Evolutionary conservation across 2,113 vertebrate species (phyloP).

Genomic region (Sminthopsis crassicaudata): DNA sequence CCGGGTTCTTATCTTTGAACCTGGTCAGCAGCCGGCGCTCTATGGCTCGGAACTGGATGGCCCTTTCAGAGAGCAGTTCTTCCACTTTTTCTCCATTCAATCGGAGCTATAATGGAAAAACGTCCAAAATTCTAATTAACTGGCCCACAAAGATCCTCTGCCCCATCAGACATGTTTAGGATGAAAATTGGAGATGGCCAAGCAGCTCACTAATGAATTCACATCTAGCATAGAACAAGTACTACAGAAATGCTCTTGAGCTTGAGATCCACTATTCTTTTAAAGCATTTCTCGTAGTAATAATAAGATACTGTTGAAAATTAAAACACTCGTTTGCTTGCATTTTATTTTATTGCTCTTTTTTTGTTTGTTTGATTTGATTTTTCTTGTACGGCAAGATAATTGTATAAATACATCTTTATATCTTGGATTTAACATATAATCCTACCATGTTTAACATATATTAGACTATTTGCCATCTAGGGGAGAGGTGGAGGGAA

Average conservation of each 20-base stretch:
- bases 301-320: neutral
- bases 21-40: constrained; percentile 94
- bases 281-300: neutral
- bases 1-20: constrained; percentile 98
- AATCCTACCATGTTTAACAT: too few relatives aligned
- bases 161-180: constrained; percentile 32
- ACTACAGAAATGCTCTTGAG: neutral
- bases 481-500: too few relatives aligned
- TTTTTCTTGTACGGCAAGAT: too few relatives aligned
- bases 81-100: constrained; percentile 91
- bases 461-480: too few relatives aligned
- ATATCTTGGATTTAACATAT: too few relatives aligned
- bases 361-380: too few relatives aligned
- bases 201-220: neutral
- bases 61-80: constrained; percentile 94
- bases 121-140: constrained; percentile 67
- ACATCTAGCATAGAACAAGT: neutral
- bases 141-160: neutral
- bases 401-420: too few relatives aligned
- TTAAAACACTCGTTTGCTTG: neutral
- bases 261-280: neutral
- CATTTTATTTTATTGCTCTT: too few relatives aligned
- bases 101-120: constrained; percentile 87
- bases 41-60: constrained; percentile 96
- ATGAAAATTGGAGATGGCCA: constrained; percentile 13